A percentile compares a stretch with the other conserved stretches of the same genome.
Evolutionary conservation across 35 echinoderm and acorn worm genomes (phyloP).

Genomic region (Stichopus chloronotus): DNA sequence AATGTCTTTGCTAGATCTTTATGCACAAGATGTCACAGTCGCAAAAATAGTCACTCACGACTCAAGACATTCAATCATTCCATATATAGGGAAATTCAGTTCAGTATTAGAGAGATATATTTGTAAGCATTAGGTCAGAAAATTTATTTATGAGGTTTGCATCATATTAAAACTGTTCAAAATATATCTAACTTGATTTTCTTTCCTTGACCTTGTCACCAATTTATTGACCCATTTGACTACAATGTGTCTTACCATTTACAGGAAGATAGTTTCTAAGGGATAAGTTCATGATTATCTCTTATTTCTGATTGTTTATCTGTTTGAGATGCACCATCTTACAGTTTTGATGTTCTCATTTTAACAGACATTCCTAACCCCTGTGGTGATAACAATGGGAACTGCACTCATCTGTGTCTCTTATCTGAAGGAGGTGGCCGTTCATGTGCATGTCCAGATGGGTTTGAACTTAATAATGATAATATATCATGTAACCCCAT

Average conservation of each 20-base stretch:
- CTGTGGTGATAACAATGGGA: constrained; percentile 51
- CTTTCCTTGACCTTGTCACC: neutral
- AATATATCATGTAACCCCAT: constrained; percentile 1
- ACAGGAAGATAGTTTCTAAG: neutral
- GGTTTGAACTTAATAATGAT: constrained; percentile 31
- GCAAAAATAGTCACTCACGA: too few species aligned
- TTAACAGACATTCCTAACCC: constrained; percentile 37
- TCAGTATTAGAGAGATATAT: too few species aligned
- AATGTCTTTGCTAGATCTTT: too few species aligned
- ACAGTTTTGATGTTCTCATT: neutral
- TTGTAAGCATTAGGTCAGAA: too few species aligned
- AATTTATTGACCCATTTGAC: neutral
- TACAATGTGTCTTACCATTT: neutral
- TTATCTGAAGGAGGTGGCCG: constrained; percentile 42
- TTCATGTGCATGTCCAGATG: constrained; percentile 73
- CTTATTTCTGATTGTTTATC: neutral
- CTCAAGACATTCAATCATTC: too few species aligned
- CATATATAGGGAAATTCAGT: too few species aligned
- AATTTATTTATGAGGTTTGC: too few species aligned
- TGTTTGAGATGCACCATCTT: neutral
- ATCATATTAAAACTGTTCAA: too few species aligned
- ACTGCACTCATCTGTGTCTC: constrained; percentile 50
- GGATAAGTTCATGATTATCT: neutral
- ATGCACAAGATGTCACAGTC: too few species aligned
- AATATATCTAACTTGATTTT: too few species aligned